These are phyloP conservation scores for Engystomops pustulosus DNA, from an alignment of 2,113 vertebrate genomes.

Conservation along the genomic window DNA sequence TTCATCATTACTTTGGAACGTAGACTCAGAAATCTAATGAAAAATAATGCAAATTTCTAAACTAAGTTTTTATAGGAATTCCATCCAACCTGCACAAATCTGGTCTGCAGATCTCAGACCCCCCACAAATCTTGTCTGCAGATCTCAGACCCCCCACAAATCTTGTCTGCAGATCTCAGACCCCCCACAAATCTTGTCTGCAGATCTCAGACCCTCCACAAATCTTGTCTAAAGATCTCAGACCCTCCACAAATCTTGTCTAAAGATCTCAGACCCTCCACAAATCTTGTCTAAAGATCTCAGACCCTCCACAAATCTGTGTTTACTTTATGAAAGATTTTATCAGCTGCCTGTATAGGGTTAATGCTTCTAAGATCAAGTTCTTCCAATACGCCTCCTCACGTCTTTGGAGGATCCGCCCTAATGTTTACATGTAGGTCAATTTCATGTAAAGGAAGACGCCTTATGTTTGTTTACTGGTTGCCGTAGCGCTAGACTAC, in stretches of 20 bases:
- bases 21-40: not conserved
- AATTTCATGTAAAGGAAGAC: not conserved
- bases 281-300: not conserved
- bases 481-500: not conserved
- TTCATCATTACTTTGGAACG: not conserved
- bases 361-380: not conserved
- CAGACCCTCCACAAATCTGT: not conserved
- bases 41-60: no score
- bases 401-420: not conserved
- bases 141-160: not conserved
- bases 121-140: not conserved
- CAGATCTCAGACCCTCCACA: no score
- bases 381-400: not conserved
- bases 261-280: no score
- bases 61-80: no score
- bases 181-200: not conserved
- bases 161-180: not conserved
- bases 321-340: no score
- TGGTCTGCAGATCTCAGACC: not conserved
- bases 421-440: not conserved
- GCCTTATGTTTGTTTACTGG: slow-evolving; percentile 3
- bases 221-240: not conserved
- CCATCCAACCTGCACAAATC: no score
- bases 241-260: not conserved
- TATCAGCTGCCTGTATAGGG: not conserved